Conservation (phyloP, 2,113 vertebrate species). For the Hucho hucho region DNA sequence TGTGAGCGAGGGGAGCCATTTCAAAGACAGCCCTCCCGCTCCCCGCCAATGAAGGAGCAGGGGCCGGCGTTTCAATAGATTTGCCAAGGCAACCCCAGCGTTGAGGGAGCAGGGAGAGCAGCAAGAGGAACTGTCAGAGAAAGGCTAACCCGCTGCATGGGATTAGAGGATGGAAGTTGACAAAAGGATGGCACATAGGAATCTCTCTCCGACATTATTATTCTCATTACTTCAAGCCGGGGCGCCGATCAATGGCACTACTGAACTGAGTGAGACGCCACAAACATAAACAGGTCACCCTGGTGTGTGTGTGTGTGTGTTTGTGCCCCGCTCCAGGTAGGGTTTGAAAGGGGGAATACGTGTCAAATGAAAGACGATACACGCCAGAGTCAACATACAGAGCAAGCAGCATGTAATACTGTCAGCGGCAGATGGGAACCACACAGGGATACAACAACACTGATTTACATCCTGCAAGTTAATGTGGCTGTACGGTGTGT, state of each 20-base stretch:
- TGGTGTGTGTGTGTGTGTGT: not conserved
- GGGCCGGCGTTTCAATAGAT: slow-evolving; percentile 93
- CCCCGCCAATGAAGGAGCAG: slow-evolving; percentile 77
- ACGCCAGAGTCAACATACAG: no score
- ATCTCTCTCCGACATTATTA: slow-evolving; percentile 45
- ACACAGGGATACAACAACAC: no score
- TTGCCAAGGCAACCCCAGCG: slow-evolving; percentile 95
- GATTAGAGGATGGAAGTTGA: slow-evolving; percentile 80
- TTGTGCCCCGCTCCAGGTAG: not conserved
- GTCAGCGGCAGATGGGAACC: no score
- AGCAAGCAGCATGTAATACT: no score
- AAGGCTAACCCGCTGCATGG: slow-evolving; percentile 86
- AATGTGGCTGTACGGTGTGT: not conserved
- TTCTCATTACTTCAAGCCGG: slow-evolving; percentile 77
- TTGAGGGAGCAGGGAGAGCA: slow-evolving; percentile 76
- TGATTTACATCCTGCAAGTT: no score
- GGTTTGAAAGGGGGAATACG: not conserved
- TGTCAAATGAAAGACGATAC: no score
- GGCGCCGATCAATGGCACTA: slow-evolving; percentile 84
- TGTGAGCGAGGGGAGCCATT: slow-evolving; percentile 74
- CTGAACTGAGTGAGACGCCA: slow-evolving; percentile 75
- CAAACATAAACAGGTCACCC: slow-evolving; percentile 79
- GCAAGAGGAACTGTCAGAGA: slow-evolving; percentile 82
- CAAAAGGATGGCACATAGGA: slow-evolving; percentile 84
- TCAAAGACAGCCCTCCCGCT: slow-evolving; percentile 55